These are phyloP conservation scores for Poecilia wingei DNA, from an alignment of 2,797 vertebrate species.

Conservation along the genomic window DNA sequence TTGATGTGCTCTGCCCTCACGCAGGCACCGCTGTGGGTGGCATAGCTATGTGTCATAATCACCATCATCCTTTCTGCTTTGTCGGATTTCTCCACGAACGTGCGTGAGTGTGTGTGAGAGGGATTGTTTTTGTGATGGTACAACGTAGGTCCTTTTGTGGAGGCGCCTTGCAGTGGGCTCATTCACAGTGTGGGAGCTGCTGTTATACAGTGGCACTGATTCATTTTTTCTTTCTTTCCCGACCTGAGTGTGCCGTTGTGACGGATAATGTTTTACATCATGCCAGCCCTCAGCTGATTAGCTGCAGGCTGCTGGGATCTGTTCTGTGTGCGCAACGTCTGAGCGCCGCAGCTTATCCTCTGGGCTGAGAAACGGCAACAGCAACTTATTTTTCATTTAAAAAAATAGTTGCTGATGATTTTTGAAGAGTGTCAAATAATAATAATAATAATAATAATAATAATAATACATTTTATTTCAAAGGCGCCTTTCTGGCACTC, in stretches of 20 bases:
- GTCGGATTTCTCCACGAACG: constrained; percentile 55
- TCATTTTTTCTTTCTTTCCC: constrained; percentile 66
- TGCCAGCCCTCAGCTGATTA: constrained; percentile 39
- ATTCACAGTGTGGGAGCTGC: constrained; percentile 76
- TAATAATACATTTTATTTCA: no score
- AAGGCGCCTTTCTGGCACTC: no score
- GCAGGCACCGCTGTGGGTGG: constrained; percentile 78
- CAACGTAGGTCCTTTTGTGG: constrained; percentile 66
- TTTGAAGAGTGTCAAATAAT: background rate
- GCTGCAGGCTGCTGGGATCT: constrained; percentile 12
- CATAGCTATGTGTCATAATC: constrained; percentile 81
- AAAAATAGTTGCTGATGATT: background rate
- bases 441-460: no score
- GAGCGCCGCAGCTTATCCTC: background rate
- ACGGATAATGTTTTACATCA: constrained; percentile 48
- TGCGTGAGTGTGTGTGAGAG: constrained; percentile 43
- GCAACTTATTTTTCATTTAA: background rate
- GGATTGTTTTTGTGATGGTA: constrained; percentile 48
- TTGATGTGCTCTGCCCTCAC: constrained; percentile 79
- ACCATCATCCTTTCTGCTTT: constrained; percentile 73
- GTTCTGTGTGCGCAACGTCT: background rate
- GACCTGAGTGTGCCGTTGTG: constrained; percentile 52
- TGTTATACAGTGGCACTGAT: constrained; percentile 63
- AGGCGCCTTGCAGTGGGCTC: constrained; percentile 69
- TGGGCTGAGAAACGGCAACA: background rate